These are phyloP conservation scores for Cryptotermes secundus DNA, from an alignment of 1,140 invertebrate species.

Conservation along the genomic window DNA sequence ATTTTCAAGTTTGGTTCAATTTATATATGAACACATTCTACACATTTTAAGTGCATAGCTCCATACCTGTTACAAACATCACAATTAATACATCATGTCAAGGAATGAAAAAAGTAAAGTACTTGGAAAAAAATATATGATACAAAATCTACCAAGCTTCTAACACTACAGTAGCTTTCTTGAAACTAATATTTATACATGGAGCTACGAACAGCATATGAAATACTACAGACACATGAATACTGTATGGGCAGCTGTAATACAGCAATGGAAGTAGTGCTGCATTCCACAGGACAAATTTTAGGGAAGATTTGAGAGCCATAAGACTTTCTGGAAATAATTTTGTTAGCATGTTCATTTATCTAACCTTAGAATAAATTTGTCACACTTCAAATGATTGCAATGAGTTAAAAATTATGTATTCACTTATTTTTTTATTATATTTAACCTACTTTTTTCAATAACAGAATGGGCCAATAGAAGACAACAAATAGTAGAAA, in stretches of 20 bases:
- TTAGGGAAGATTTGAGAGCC: background rate
- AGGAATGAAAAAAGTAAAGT: too few species aligned
- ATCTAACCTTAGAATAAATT: background rate
- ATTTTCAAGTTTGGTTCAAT: too few species aligned
- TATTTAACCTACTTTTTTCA: conserved; percentile 26
- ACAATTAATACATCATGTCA: too few species aligned
- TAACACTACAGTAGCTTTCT: background rate
- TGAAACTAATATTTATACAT: background rate
- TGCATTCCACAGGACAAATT: background rate
- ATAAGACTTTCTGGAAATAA: background rate
- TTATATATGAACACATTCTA: too few species aligned
- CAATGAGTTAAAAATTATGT: background rate
- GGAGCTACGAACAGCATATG: background rate
- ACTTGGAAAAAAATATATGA: background rate
- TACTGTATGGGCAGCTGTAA: background rate
- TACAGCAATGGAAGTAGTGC: too few species aligned
- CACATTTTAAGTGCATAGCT: too few species aligned
- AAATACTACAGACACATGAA: background rate
- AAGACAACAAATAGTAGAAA: conserved; percentile 71
- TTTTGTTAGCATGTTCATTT: too few species aligned
- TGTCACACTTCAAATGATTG: background rate
- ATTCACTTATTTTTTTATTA: too few species aligned
- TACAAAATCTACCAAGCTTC: background rate
- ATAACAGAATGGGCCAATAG: conserved; percentile 71
- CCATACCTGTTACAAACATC: too few species aligned